phyloP scores from a whole-genome alignment of 1,140 invertebrate species.

The Nomia melanderi region DNA sequence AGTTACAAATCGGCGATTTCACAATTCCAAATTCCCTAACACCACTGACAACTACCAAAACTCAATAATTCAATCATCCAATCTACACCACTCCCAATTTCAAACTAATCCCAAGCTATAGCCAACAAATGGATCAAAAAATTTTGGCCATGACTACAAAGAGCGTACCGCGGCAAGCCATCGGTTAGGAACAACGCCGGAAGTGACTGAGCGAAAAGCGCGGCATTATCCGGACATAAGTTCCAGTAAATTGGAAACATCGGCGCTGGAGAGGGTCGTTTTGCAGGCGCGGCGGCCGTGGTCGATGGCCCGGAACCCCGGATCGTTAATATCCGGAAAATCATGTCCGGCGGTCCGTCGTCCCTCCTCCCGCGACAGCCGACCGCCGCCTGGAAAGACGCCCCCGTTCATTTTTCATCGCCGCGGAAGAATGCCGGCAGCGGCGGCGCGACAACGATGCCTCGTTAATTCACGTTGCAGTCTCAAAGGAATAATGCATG shows the following conservation, averaged over 20 bases:
- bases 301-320: slow-evolving; percentile 56
- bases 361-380: slow-evolving; percentile 3
- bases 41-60: no score
- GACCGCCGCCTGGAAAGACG: slow-evolving; percentile 32
- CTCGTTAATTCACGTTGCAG: slow-evolving; percentile 61
- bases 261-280: not conserved
- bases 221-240: slow-evolving; percentile 25
- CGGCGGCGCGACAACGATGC: slow-evolving; percentile 48
- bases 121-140: not conserved
- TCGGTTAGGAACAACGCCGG: slow-evolving; percentile 5
- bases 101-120: no score
- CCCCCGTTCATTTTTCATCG: slow-evolving; percentile 61
- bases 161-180: not conserved
- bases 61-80: no score
- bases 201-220: slow-evolving; percentile 48
- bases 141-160: not conserved
- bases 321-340: slow-evolving; percentile 63
- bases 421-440: slow-evolving; percentile 31
- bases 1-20: no score
- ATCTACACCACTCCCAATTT: not conserved
- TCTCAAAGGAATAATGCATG: slow-evolving; percentile 50
- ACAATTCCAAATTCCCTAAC: no score
- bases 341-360: slow-evolving; percentile 40
- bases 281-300: slow-evolving; percentile 13
- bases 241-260: slow-evolving; percentile 50